A percentile compares a stretch with the other conserved stretches of the same genome.
Evolutionary conservation across 2,888 invertebrate genomes (phyloP).

Genomic region (Chironomus tentans): DNA sequence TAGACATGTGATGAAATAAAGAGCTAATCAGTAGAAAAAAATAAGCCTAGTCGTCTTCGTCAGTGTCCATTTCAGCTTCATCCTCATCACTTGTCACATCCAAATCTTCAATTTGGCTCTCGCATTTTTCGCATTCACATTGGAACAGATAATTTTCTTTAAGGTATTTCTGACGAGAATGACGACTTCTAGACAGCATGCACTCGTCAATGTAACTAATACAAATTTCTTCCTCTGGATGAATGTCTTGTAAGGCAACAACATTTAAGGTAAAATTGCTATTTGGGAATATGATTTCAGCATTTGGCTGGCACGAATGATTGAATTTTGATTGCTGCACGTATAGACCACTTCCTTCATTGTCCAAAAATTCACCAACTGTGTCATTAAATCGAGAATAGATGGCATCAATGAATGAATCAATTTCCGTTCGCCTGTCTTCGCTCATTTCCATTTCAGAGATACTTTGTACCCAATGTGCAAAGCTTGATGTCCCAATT

Average conservation of each 20-base stretch:
- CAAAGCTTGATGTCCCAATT: slow-evolving; percentile 81
- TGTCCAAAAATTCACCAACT: slow-evolving; percentile 65
- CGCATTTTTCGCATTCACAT: slow-evolving; percentile 75
- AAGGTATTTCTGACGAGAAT: slow-evolving; percentile 67
- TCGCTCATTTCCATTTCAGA: slow-evolving; percentile 56
- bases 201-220: slow-evolving; percentile 89
- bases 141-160: slow-evolving; percentile 67
- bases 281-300: slow-evolving; percentile 72
- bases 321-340: slow-evolving; percentile 80
- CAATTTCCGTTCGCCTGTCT: slow-evolving; percentile 51
- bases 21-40: too few species aligned
- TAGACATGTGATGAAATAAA: too few species aligned
- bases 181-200: slow-evolving; percentile 65
- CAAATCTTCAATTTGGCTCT: slow-evolving; percentile 59
- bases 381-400: slow-evolving; percentile 71
- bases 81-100: slow-evolving; percentile 76
- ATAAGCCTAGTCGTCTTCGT: slow-evolving; percentile 34
- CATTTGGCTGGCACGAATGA: slow-evolving; percentile 87
- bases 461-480: slow-evolving; percentile 76
- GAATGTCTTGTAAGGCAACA: slow-evolving; percentile 61
- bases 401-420: slow-evolving; percentile 68
- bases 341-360: slow-evolving; percentile 86
- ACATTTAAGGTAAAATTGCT: slow-evolving; percentile 69
- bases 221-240: slow-evolving; percentile 75
- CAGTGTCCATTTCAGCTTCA: slow-evolving; percentile 39